Conservation (phyloP, 37 sponge, comb jelly and placozoan species). For the Geodia barretti region DNA sequence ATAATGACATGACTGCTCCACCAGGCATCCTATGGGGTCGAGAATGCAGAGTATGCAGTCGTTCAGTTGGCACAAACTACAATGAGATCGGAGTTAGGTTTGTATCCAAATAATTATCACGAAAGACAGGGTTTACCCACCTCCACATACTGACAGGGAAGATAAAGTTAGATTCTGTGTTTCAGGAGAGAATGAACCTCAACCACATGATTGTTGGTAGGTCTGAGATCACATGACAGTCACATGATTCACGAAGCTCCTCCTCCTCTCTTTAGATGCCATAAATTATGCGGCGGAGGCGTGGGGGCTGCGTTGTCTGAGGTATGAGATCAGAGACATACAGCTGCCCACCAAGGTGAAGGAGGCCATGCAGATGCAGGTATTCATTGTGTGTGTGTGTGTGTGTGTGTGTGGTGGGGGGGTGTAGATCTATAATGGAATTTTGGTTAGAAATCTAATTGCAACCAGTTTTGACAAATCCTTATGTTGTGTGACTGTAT, state of each 20-base stretch:
- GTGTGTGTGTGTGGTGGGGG: background rate
- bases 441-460: background rate
- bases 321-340: slow-evolving; percentile 97
- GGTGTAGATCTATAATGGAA: background rate
- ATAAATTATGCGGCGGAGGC: slow-evolving; percentile 94
- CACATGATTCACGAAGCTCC: too few relatives aligned
- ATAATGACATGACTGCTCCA: background rate
- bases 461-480: background rate
- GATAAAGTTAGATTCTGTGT: slow-evolving; percentile 91
- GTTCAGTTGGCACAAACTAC: slow-evolving; percentile 98
- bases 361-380: slow-evolving; percentile 99
- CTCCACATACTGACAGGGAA: slow-evolving; percentile 65
- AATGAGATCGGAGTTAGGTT: slow-evolving; percentile 97
- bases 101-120: background rate
- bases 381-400: slow-evolving; percentile 5
- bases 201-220: slow-evolving; percentile 93
- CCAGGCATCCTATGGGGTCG: slow-evolving; percentile 97
- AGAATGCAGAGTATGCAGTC: slow-evolving; percentile 95
- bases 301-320: slow-evolving; percentile 95
- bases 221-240: background rate
- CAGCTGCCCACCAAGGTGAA: slow-evolving; percentile 90
- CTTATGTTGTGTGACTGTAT: background rate
- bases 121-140: background rate
- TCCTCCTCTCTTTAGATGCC: slow-evolving; percentile 63
- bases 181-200: slow-evolving; percentile 91